Evolutionary conservation across 2,888 invertebrate species (phyloP), one percentile per base, ranked within the genome.

Genomic region (Chromoteleia sp.): DNA sequence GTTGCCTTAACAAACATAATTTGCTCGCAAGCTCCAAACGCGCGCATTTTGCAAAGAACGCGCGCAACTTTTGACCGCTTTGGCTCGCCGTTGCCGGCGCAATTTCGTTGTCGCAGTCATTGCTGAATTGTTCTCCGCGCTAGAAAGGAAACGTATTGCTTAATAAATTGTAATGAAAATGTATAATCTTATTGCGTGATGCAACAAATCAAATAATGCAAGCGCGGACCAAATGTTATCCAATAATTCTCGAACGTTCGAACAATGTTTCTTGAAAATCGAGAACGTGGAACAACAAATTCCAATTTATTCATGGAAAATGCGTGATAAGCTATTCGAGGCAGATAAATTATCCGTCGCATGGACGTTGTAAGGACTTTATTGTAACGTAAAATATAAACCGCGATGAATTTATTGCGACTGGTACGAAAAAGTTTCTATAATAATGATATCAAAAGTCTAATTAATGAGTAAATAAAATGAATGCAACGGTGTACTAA

Each of bases 271-370:
- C 21, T 45, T 17, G 30, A 12, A 45, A 33, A 19, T 33, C 8
- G 17, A 48, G 50, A 63, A 36, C 29, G 30, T 36, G 14, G 17
- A 65, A 14, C 39, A 67, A 54, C 41, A 67, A 56, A 33, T 33
- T 33, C 1, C 5, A 33, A 33, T 33, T 33, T 6, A 8, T 33
- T 33, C 8, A 33, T 33, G 5, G 8, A 33, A 33, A 8, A 1
- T 33, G 1, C 33, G n/a, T n/a, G n/a, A n/a, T n/a, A n/a, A n/a
- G n/a, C n/a, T n/a, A n/a, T n/a, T n/a, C n/a, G n/a, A n/a, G n/a
- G n/a, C n/a, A n/a, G n/a, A n/a, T n/a, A n/a, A n/a, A n/a, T n/a
- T n/a, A n/a, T n/a, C n/a, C n/a, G n/a, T n/a, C n/a, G n/a, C n/a
- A n/a, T n/a, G n/a, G n/a, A n/a, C n/a, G n/a, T n/a, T n/a, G n/a